Evolutionary conservation across 2,888 invertebrate genomes (phyloP), one percentile per base, ranked within the genome.

Genomic region (Caenorhabditis afra): DNA sequence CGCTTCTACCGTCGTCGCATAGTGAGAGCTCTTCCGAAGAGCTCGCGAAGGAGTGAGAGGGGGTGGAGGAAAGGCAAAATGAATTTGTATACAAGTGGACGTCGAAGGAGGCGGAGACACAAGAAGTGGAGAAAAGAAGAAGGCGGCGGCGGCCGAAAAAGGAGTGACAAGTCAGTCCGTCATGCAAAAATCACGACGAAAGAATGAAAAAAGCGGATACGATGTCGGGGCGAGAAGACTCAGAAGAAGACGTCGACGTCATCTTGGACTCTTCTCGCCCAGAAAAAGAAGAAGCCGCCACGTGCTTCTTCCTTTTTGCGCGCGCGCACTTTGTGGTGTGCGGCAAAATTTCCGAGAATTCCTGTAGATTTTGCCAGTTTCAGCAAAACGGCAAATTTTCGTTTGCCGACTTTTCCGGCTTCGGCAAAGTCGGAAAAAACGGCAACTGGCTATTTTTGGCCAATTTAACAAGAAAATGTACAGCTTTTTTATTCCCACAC

Each of bases 81-180:
- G 73, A 58, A 58, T 64, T 65, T 65, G 53, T 65, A 74, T 59
- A 74, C 59, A 66, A 53, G 70, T 55, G 66, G 59, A 65, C 44
- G 44, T n/a, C n/a, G 22, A 58, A 52, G 29, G 52, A 53, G 59
- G 50, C 49, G 67, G 23, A 35, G 20, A 22, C 47, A n/a, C n/a
- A n/a, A 37, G 65, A 18, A 47, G 47, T 47, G 47, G n/a, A 22
- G 22, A 16, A 16, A 47, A 47, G 22, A 49, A 49, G 59, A 16
- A 39, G 16, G 29, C 1, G 50, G 11, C 1, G 50, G 3, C 4
- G 16, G 12, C 11, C 22, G 7, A 23, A 50, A 49, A 59, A 44
- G 41, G 59, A 70, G 64, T 71, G 71, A 71, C 71, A 71, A 64
- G 55, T 71, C 55, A 41, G 62, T 71, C 57, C 71, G 71, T 71